phyloP scores from a whole-genome alignment of 2,888 invertebrate genomes.

The Ashinkailepas kermadecensis region DNA sequence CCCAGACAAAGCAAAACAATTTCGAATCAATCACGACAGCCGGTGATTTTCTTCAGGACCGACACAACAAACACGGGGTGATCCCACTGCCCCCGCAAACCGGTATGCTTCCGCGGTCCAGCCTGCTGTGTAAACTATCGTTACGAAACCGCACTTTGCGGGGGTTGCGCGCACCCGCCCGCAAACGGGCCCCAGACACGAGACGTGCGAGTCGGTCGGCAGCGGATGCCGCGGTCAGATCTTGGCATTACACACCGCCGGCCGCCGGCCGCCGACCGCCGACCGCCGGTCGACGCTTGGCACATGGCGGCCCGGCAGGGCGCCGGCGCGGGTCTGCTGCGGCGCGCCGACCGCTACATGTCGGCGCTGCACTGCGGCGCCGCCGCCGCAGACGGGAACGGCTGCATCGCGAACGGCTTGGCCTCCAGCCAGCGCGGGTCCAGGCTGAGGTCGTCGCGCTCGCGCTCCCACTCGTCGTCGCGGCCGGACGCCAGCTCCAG shows the following conservation, averaged over 20 bases:
- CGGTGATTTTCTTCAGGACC: no score
- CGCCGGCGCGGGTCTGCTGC: not conserved
- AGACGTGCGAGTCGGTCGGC: not conserved
- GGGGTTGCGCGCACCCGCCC: not conserved
- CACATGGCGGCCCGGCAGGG: not conserved
- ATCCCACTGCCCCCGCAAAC: no score
- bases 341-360: conserved; percentile 9
- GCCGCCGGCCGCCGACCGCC: no score
- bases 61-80: no score
- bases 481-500: not conserved
- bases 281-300: no score
- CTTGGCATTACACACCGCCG: not conserved
- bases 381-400: not conserved
- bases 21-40: no score
- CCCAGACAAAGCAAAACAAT: no score
- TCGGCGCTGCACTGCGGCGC: conserved; percentile 15
- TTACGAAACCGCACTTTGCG: no score
- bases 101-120: no score
- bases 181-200: no score
- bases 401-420: not conserved
- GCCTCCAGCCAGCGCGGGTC: not conserved
- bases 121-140: no score
- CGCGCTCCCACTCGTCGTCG: conserved; percentile 5
- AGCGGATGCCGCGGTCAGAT: not conserved
- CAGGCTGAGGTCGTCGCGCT: not conserved